phyloP scores from a whole-genome alignment of 92 coral and sea anemone species.

The Epizoanthus fatuus region DNA sequence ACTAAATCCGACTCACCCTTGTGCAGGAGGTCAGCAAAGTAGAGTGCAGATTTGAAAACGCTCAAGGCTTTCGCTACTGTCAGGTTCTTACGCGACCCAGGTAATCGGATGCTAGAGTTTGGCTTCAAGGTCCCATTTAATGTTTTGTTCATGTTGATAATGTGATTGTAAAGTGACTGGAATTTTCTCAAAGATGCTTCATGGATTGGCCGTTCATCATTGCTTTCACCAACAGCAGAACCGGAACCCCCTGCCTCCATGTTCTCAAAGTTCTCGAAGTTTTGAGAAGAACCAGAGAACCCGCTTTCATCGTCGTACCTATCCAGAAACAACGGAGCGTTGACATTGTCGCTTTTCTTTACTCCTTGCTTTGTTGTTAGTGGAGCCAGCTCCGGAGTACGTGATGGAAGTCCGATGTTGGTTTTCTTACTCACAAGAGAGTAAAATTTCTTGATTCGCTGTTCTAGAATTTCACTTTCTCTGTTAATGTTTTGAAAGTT shows the following conservation, averaged over 20 bases:
- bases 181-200: background rate
- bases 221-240: background rate
- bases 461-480: slow-evolving; percentile 31
- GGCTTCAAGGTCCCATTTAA: slow-evolving; percentile 16
- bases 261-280: slow-evolving; percentile 4
- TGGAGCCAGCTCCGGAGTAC: background rate
- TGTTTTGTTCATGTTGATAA: slow-evolving; percentile 25
- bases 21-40: slow-evolving; percentile 38
- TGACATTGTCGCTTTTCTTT: background rate
- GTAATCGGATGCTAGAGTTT: slow-evolving; percentile 16
- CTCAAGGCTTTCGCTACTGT: slow-evolving; percentile 15
- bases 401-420: background rate
- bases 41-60: slow-evolving; percentile 14
- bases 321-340: background rate
- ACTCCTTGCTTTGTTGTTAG: background rate
- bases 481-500: slow-evolving; percentile 3
- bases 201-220: background rate
- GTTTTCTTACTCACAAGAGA: background rate
- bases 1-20: slow-evolving; percentile 3
- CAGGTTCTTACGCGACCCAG: slow-evolving; percentile 18
- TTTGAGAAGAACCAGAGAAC: background rate
- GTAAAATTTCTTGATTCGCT: slow-evolving; percentile 23
- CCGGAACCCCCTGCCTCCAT: slow-evolving; percentile 16
- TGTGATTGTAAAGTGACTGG: slow-evolving; percentile 11
- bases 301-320: background rate